Evolutionary conservation across 2,888 invertebrate species (phyloP).

Genomic region (Oxytorus armatus): DNA sequence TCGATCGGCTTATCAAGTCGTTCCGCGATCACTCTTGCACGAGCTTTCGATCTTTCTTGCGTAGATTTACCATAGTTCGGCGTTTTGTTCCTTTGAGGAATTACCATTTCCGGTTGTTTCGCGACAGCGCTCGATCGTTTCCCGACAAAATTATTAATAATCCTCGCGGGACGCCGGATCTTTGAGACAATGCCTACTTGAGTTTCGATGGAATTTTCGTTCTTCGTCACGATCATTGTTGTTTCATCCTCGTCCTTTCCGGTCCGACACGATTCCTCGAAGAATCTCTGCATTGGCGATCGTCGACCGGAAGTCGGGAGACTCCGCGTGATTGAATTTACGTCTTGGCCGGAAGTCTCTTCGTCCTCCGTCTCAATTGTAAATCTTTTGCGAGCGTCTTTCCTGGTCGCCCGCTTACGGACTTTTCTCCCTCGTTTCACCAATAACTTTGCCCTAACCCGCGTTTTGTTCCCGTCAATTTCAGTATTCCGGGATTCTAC

Average conservation of each 20-base stretch:
- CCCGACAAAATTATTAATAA: not conserved
- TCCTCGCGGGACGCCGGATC: not conserved
- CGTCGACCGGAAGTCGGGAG: not conserved
- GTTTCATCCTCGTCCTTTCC: slow-evolving; percentile 8
- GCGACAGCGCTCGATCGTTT: not conserved
- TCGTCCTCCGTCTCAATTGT: slow-evolving; percentile 12
- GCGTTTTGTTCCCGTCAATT: slow-evolving; percentile 3
- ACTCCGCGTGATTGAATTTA: slow-evolving; percentile 2
- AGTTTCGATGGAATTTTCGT: slow-evolving; percentile 36
- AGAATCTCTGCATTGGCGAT: slow-evolving; percentile 26
- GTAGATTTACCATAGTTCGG: no score
- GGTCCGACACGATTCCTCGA: slow-evolving; percentile 6
- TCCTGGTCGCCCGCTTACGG: slow-evolving; percentile 12
- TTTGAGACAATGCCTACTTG: slow-evolving; percentile 24
- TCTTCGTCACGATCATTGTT: not conserved
- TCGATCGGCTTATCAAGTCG: no score
- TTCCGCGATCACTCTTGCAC: no score
- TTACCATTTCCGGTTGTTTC: not conserved
- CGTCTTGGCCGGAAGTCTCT: not conserved
- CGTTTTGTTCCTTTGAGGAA: not conserved
- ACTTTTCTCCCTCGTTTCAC: slow-evolving; percentile 38
- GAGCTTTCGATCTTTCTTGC: no score
- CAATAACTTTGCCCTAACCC: slow-evolving; percentile 23
- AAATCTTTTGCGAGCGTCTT: not conserved
- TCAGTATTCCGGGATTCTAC: not conserved